Conservation (phyloP, 2,797 vertebrate genomes). For the Peromyscus aztecus region DNA sequence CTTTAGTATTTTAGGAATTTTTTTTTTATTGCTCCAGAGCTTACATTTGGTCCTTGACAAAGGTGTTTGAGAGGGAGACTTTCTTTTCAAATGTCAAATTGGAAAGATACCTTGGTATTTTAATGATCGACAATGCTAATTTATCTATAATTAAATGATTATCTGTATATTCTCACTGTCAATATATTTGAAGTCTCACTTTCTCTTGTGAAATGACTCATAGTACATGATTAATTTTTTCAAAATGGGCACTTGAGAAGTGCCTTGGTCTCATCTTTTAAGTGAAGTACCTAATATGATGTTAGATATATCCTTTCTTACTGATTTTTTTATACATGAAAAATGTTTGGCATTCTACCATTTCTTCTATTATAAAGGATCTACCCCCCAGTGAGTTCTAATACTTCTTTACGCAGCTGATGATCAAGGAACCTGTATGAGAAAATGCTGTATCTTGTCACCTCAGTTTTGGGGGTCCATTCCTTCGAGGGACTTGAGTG, state of each 20-base stretch:
- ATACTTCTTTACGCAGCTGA: accelerated
- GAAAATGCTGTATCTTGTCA: background rate
- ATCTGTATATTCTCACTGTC: background rate
- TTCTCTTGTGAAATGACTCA: background rate
- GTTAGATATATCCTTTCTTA: background rate
- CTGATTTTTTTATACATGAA: background rate
- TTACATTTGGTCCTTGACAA: background rate
- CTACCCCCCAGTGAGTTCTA: background rate
- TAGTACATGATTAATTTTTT: background rate
- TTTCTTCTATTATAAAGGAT: background rate
- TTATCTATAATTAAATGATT: background rate
- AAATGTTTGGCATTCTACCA: background rate
- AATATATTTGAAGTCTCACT: background rate
- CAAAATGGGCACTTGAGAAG: background rate
- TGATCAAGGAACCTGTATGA: background rate
- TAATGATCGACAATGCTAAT: background rate
- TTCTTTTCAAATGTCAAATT: background rate
- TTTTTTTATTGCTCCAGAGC: background rate
- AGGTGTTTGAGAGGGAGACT: background rate
- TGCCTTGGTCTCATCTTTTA: background rate
- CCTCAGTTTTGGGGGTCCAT: background rate
- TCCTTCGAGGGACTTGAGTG: background rate
- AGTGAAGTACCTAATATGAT: background rate
- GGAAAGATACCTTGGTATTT: background rate
- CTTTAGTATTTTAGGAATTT: background rate